A percentile compares a stretch with the other conserved stretches of the same genome.
Conservation (phyloP, 2,113 vertebrate species). For the rabbit (Oryctolagus cuniculus) region mOryCun1.1 NC_091434.1:132957501-132958000, state of each 20-base stretch:
- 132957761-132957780: slow-evolving; percentile 71
- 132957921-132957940: slow-evolving; percentile 49
- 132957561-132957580: slow-evolving; percentile 65
- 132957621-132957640: slow-evolving; percentile 62
- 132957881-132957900: slow-evolving; percentile 50
- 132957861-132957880: slow-evolving; percentile 71
- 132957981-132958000: neutral
- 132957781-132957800: slow-evolving; percentile 80
- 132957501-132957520: neutral
- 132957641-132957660: slow-evolving; percentile 71
- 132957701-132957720: slow-evolving; percentile 64
- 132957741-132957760: slow-evolving; percentile 65
- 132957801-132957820: slow-evolving; percentile 82
- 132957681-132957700: slow-evolving; percentile 67
- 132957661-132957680: slow-evolving; percentile 70
- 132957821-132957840: slow-evolving; percentile 72
- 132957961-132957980: neutral
- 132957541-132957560: slow-evolving; percentile 34
- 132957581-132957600: slow-evolving; percentile 68
- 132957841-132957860: slow-evolving; percentile 68
- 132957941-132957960: slow-evolving; percentile 30
- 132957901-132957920: neutral
- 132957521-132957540: slow-evolving; percentile 70
- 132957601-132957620: slow-evolving; percentile 69
- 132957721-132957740: slow-evolving; percentile 63